Conservation (phyloP, 2,888 invertebrate species). For the Drosophila nigritarsus region DNA sequence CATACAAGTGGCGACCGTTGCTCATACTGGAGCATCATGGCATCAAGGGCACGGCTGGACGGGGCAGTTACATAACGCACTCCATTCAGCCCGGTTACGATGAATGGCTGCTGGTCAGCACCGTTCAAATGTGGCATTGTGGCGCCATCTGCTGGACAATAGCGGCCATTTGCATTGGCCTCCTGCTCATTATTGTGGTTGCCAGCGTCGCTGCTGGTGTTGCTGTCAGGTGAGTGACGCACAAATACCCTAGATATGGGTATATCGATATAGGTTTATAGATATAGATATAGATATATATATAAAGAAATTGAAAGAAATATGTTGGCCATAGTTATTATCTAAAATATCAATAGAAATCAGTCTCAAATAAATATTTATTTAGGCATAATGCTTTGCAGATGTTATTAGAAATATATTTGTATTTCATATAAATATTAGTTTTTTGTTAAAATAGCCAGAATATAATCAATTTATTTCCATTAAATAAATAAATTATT, state of each 20-base stretch:
- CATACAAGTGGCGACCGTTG: slow-evolving; percentile 83
- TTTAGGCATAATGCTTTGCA: background rate
- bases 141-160: slow-evolving; percentile 84
- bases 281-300: too few species aligned
- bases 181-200: slow-evolving; percentile 80
- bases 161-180: slow-evolving; percentile 79
- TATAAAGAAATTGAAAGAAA: background rate
- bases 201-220: slow-evolving; percentile 84
- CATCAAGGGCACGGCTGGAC: slow-evolving; percentile 63
- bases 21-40: slow-evolving; percentile 84
- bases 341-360: background rate
- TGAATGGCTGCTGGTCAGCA: slow-evolving; percentile 84
- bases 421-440: background rate
- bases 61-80: slow-evolving; percentile 82
- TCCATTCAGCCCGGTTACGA: slow-evolving; percentile 84
- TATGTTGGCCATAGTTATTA: background rate
- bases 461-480: background rate
- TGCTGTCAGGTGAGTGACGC: slow-evolving; percentile 82
- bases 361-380: background rate
- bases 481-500: background rate
- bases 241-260: background rate
- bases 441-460: background rate
- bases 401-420: too few species aligned
- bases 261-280: too few species aligned
- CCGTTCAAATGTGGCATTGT: slow-evolving; percentile 82